Evolutionary conservation across 2,888 invertebrate species (phyloP), one percentile per base, ranked within the genome.

Genomic region (Carcina quercana): DNA sequence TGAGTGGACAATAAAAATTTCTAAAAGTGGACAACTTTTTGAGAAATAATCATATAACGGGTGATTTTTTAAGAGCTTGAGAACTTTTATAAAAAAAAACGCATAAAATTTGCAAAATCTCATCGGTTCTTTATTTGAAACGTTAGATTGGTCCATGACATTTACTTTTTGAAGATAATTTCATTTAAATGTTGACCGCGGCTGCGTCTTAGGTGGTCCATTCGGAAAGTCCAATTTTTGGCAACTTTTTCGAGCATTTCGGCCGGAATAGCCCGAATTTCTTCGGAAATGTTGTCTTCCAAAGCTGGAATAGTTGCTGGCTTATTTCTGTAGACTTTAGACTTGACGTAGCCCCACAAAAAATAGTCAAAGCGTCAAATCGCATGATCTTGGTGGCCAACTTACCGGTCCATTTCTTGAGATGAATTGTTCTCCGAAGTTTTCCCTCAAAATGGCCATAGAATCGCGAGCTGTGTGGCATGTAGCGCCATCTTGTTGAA

Each of bases 181-280:
- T 28, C 25, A 13, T 33, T 22, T 17, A 33, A 28, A 33, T 28
- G 28, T 33, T 22, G 28, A 15, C 28, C 22, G 17, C 5, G n/a
- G n/a, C n/a, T n/a, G n/a, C n/a, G n/a, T n/a, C n/a, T n/a, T n/a
- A n/a, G n/a, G n/a, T n/a, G n/a, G n/a, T n/a, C n/a, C n/a, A 28
- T 28, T 17, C 33, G 15, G 21, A 20, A 15, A 17, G n/a, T 19
- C 28, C 28, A 32, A 32, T 32, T 32, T 32, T 32, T 12, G 22
- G 28, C 28, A 12, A 32, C 21, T 32, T 20, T 29, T 2, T 25
- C 43, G 51, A 54, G 58, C 54, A 51, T 30, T 59, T 59, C 50
- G 28, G 48, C 47, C 47, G 50, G 50, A 53, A 59, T 60, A 40
- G 52, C 46, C 47, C 36, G 47, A 39, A 54, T 53, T 47, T 43